A percentile compares a stretch with the other conserved stretches of the same genome.
phyloP scores from a whole-genome alignment of 2,797 vertebrate genomes.

The Pipistrellus pygmaeus region DNA sequence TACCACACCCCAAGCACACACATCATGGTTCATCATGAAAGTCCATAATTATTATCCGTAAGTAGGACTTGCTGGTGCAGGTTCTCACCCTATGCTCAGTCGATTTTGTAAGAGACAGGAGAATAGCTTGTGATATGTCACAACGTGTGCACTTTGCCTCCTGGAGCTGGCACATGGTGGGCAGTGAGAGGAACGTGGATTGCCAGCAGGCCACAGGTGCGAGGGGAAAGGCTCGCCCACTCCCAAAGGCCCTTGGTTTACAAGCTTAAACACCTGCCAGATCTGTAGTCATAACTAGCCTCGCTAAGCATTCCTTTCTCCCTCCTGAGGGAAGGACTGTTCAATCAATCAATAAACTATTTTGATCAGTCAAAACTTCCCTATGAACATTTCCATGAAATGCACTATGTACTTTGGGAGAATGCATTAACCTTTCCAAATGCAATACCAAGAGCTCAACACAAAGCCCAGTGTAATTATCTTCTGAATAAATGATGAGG shows the following conservation, averaged over 20 bases:
- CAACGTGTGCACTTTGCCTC: neutral
- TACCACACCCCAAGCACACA: neutral
- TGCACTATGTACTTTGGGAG: slow-evolving; percentile 12
- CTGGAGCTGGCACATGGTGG: neutral
- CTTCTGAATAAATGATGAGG: slow-evolving; percentile 25
- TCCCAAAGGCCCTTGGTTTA: neutral
- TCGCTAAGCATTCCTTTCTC: slow-evolving; percentile 30
- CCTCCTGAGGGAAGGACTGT: slow-evolving; percentile 40
- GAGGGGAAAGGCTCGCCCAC: slow-evolving; percentile 13
- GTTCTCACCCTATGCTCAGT: neutral
- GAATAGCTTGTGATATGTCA: neutral
- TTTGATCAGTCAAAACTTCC: slow-evolving; percentile 46
- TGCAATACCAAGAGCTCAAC: neutral
- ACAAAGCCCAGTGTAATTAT: slow-evolving; percentile 45
- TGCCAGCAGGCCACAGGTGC: slow-evolving; percentile 58
- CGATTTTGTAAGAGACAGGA: slow-evolving; percentile 25
- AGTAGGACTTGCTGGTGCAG: neutral
- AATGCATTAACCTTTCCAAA: slow-evolving; percentile 62
- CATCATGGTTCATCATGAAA: neutral
- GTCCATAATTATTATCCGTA: neutral
- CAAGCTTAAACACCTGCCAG: slow-evolving; percentile 71
- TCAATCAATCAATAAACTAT: slow-evolving; percentile 66
- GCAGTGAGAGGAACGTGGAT: neutral
- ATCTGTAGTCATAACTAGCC: neutral
- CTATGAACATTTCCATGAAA: slow-evolving; percentile 38